Percentiles rank a stretch among this genome's conserved stretches.
These are phyloP conservation scores for Scrobipalpa costella DNA, from an alignment of 2,888 invertebrate genomes.

Conservation along the genomic window DNA sequence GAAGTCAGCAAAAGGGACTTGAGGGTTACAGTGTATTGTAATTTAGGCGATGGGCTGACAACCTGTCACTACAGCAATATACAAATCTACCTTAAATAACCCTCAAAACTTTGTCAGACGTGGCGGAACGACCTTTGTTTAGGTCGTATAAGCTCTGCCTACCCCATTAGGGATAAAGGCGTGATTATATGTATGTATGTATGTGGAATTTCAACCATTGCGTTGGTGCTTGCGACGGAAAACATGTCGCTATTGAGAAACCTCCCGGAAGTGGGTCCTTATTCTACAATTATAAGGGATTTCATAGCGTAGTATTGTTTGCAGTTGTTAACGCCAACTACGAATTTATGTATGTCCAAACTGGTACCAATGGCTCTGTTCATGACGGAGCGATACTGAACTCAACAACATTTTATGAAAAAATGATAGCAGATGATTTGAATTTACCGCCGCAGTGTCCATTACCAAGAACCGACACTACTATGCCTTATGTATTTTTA, in stretches of 20 bases:
- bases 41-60: too few relatives aligned
- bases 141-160: too few relatives aligned
- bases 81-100: too few relatives aligned
- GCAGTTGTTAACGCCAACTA: conserved; percentile 36
- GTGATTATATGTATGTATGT: too few relatives aligned
- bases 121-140: too few relatives aligned
- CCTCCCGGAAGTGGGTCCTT: conserved; percentile 34
- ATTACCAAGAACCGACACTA: conserved; percentile 6
- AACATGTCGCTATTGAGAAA: conserved; percentile 36
- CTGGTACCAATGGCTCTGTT: conserved; percentile 33
- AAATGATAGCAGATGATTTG: neutral
- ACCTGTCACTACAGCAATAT: too few relatives aligned
- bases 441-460: conserved; percentile 5
- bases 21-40: too few relatives aligned
- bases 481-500: conserved; percentile 9
- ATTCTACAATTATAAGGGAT: conserved; percentile 38
- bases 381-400: conserved; percentile 30
- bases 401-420: conserved; percentile 28
- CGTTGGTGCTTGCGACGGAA: conserved; percentile 36
- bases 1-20: too few relatives aligned
- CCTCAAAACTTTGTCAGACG: too few relatives aligned
- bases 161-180: too few relatives aligned
- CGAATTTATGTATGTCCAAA: conserved; percentile 33
- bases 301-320: conserved; percentile 35
- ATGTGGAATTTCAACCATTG: conserved; percentile 37